Conservation (phyloP, 2,888 invertebrate species). For the Parnassius smintheus region DNA sequence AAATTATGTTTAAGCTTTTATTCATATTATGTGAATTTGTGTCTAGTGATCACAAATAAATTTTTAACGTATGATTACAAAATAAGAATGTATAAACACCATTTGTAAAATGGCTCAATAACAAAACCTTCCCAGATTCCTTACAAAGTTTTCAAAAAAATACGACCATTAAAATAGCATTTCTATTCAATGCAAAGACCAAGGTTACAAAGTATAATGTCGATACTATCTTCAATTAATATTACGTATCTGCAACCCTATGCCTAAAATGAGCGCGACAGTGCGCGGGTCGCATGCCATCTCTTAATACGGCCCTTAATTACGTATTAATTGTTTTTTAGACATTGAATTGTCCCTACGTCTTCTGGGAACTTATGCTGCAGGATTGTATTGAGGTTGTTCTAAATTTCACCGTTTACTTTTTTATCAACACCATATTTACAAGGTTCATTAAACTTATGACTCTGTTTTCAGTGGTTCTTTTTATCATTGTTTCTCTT, state of each 20-base stretch:
- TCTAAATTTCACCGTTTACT: constrained; percentile 46
- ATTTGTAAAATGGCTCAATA: no score
- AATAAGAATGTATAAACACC: no score
- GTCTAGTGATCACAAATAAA: not conserved
- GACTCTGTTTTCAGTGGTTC: constrained; percentile 24
- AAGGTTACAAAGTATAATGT: constrained; percentile 16
- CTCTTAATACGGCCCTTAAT: constrained; percentile 74
- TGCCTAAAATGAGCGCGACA: constrained; percentile 56
- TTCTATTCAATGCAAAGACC: constrained; percentile 17
- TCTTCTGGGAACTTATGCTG: constrained; percentile 56
- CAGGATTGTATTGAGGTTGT: constrained; percentile 37
- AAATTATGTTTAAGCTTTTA: no score
- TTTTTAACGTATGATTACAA: not conserved
- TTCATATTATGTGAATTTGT: not conserved
- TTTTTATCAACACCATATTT: constrained; percentile 34
- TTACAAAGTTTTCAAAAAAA: not conserved
- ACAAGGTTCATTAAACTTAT: constrained; percentile 36
- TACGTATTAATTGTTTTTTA: constrained; percentile 78
- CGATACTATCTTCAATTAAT: constrained; percentile 34
- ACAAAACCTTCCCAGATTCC: not conserved
- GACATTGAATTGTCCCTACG: constrained; percentile 59
- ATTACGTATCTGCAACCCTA: constrained; percentile 45
- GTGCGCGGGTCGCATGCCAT: constrained; percentile 46
- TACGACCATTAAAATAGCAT: not conserved
- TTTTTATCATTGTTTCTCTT: constrained; percentile 25